Evolutionary conservation across 2,797 vertebrate species (phyloP), one percentile per base, ranked within the genome.

Genomic region (Microcaecilia unicolor): DNA sequence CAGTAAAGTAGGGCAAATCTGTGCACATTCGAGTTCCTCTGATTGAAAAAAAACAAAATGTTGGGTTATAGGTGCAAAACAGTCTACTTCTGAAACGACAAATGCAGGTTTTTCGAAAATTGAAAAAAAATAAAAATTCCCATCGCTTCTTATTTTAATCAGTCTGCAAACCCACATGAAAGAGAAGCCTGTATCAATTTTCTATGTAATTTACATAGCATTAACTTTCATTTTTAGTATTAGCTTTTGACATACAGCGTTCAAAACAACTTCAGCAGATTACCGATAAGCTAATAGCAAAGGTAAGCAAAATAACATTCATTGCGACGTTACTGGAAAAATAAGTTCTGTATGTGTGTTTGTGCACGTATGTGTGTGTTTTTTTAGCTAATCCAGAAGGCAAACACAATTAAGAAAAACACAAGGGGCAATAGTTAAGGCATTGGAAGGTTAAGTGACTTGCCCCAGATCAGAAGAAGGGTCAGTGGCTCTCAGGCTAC

Each of bases 151-250:
- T n/a, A n/a, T 56, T 56, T 59, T 62, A 59, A 66, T 62, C 62
- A 59, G 41, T 59, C 52, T 62, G 55, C 62, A 62, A 66, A 66
- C 66, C 62, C 62, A 62, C 62, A 66, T 66, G 62, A 57, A 43
- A 59, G 62, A 59, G 49, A 38, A n/a, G n/a, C n/a, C n/a, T n/a
- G n/a, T 37, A 59, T 39, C 51, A 57, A 62, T 62, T 59, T 53
- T 50, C 59, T 8, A 57, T 52, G 44, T 28, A 34, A 47, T 62
- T 54, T 62, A 48, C 58, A 56, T 55, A 59, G 51, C 33, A 4
- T 51, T 54, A 47, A 66, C 62, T 66, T 66, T 66, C 62, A 66
- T 51, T 66, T 56, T 65, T 66, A 66, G 55, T 66, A 41, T 41
- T 54, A 51, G 49, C 24, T 55, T 37, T 16, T 59, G 44, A 62